Conservation (phyloP, 1,140 invertebrate species). For the Triops longicaudatus region DNA sequence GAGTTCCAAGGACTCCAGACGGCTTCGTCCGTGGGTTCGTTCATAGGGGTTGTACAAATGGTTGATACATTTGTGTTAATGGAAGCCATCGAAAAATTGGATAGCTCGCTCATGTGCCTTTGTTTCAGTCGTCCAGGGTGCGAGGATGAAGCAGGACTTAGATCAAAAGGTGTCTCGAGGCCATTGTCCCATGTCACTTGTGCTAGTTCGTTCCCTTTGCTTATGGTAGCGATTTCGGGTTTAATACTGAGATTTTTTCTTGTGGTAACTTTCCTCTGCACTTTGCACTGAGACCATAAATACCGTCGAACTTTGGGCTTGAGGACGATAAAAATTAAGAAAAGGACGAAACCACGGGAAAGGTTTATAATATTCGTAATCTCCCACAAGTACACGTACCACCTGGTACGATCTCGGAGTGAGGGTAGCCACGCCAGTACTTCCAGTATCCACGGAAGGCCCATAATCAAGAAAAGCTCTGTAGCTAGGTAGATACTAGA, state of each 20-base stretch:
- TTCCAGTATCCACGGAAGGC: constrained; percentile 18
- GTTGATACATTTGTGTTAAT: background rate
- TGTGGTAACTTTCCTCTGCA: background rate
- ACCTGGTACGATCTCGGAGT: background rate
- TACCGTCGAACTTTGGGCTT: constrained; percentile 16
- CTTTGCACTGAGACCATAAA: background rate
- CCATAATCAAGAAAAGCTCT: constrained; percentile 19
- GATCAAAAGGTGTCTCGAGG: background rate
- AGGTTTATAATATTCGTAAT: constrained; percentile 7
- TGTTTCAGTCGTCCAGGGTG: background rate
- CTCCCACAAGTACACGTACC: background rate
- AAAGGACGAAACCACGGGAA: background rate
- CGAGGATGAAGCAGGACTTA: background rate
- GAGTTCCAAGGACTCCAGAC: background rate
- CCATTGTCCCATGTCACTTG: background rate
- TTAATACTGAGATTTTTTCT: constrained; percentile 4
- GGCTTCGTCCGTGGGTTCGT: background rate
- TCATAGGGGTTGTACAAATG: background rate
- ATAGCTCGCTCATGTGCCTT: background rate
- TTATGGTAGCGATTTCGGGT: background rate
- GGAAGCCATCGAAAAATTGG: background rate
- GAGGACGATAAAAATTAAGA: constrained; percentile 19
- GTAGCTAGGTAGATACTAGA: constrained; percentile 18
- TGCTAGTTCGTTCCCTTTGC: background rate
- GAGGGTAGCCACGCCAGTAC: constrained; percentile 17